Percentiles rank a stretch among this genome's conserved stretches.
Conservation (phyloP, 2,113 vertebrate species). For the Dipodomys spectabilis region DNA sequence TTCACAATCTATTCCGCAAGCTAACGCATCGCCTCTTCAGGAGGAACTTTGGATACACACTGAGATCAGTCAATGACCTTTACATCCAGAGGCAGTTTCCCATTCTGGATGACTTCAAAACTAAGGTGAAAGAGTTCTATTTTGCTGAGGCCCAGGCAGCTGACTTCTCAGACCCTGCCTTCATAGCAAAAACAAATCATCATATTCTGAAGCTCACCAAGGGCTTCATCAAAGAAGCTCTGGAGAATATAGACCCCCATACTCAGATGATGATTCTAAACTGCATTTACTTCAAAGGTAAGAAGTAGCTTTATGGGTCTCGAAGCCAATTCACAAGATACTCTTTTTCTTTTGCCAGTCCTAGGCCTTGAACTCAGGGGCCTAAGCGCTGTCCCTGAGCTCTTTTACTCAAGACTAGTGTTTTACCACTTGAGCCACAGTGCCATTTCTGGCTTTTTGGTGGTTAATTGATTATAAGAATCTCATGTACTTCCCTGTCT, state of each 20-base stretch:
- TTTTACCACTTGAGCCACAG: too few relatives aligned
- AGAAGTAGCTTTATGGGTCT: constrained; percentile 62
- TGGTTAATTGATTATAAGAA: too few relatives aligned
- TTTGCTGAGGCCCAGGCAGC: constrained; percentile 94
- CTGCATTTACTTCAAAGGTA: constrained; percentile 99
- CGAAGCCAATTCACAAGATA: background rate
- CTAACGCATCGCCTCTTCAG: constrained; percentile 96
- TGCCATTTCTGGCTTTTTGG: too few relatives aligned
- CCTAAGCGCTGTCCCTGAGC: too few relatives aligned
- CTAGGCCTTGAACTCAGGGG: too few relatives aligned
- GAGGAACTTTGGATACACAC: constrained; percentile 95
- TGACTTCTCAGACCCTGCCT: constrained; percentile 92
- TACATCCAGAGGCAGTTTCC: constrained; percentile 90
- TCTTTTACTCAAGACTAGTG: too few relatives aligned
- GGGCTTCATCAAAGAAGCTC: constrained; percentile 94
- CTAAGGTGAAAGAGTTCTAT: constrained; percentile 91
- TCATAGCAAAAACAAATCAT: constrained; percentile 90
- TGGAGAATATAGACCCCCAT: constrained; percentile 90
- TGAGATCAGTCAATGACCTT: constrained; percentile 94
- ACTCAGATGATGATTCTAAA: constrained; percentile 96
- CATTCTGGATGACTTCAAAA: constrained; percentile 89
- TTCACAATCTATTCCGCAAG: constrained; percentile 97
- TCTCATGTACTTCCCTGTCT: too few relatives aligned
- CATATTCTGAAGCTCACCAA: constrained; percentile 95
- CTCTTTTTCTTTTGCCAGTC: too few relatives aligned